phyloP scores from a whole-genome alignment of 2,797 vertebrate species.

The Pseudotriccus pelzelni region DNA sequence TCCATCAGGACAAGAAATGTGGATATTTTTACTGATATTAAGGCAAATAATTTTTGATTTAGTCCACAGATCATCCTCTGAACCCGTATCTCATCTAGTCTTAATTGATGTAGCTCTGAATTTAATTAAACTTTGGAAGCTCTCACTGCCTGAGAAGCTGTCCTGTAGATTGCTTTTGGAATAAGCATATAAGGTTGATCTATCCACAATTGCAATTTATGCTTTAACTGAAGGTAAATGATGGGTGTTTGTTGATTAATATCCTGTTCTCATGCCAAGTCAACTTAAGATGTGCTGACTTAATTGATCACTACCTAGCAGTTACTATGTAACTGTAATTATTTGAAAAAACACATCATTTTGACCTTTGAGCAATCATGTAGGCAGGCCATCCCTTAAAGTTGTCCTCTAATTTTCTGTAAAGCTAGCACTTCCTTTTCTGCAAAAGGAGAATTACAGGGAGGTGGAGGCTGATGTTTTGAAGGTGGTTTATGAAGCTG shows the following conservation, averaged over 20 bases:
- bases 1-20: not conserved
- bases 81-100: not conserved
- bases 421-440: not conserved
- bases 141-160: slow-evolving; percentile 14
- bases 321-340: slow-evolving; percentile 6
- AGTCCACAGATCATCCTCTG: not conserved
- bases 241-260: slow-evolving; percentile 40
- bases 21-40: not conserved
- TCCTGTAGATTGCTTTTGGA: slow-evolving; percentile 18
- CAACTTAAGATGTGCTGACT: slow-evolving; percentile 2
- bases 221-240: slow-evolving; percentile 26
- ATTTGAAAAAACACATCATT: not conserved
- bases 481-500: not conserved
- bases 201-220: slow-evolving; percentile 28
- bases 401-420: not conserved
- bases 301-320: slow-evolving; percentile 34
- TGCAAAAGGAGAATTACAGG: not conserved
- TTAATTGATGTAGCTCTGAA: slow-evolving; percentile 34
- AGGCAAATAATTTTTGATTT: not conserved
- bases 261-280: not conserved
- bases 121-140: slow-evolving; percentile 56
- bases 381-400: not conserved
- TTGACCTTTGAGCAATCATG: not conserved
- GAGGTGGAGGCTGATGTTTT: not conserved
- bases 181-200: not conserved